Evolutionary conservation across 2,113 vertebrate species (phyloP), one percentile per base, ranked within the genome.

Genomic region (Lethenteron reissneri): DNA sequence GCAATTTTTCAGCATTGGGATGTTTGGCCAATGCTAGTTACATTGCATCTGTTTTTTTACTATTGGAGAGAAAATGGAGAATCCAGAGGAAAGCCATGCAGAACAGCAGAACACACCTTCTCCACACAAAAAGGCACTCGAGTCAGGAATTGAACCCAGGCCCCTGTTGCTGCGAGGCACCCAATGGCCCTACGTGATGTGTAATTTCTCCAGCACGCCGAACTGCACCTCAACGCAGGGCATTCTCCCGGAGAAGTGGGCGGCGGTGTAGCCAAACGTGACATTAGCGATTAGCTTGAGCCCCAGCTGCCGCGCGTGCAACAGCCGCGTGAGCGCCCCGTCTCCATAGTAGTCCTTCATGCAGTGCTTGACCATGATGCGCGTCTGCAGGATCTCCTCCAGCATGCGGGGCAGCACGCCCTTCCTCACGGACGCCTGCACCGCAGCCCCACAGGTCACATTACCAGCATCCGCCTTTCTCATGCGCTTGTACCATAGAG

Each of bases 281-380:
- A 96, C 87, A 75, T 99, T 99, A 76, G 94, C 85, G 71, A 97
- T 99, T 75, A 85, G 87, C 75, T 99, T 99, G 58, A 99, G 89
- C 74, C 90, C 92, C n/a, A 95, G 79, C 81, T 99, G 94, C 19
- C 94, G 85, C 70, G 92, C 90, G 17, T 94, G 76, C 56, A 99
- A 88, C 83, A 99, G 86, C 74, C 81, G 86, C 60, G 75, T 85
- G 73, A 99, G 79, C 70, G 83, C 82, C 78, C 85, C 88, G 83
- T 99, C 92, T 58, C 88, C 83, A 73, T 86, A 87, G 75, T 89
- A 84, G 69, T 78, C 74, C 74, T 95, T 96, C 88, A 99, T 87
- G 0, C 87, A 88, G 73, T 87, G 86, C 77, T 97, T 99, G 75
- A 99, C 92, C 92, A 97, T 99, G 74, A 97, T 80, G 73, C 92